Conservation (phyloP, 2,888 invertebrate genomes). For the Cactoblastis cactorum region DNA sequence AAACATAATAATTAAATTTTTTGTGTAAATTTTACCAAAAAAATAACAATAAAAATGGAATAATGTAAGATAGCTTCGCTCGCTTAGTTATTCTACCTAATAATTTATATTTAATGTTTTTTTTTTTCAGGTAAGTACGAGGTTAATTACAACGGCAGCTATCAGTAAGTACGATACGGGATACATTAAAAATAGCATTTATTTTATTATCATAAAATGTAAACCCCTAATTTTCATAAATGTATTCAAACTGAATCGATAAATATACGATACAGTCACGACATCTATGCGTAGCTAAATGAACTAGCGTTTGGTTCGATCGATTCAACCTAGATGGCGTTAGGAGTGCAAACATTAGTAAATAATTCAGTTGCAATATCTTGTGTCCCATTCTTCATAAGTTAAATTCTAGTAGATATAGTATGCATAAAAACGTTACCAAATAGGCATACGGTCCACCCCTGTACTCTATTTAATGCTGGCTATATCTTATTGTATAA, state of each 20-base stretch:
- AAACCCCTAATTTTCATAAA: not conserved
- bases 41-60: no score
- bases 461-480: no score
- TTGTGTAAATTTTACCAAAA: no score
- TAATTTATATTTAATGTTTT: not conserved
- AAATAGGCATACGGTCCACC: no score
- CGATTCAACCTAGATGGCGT: constrained; percentile 16
- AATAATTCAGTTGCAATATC: not conserved
- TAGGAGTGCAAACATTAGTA: constrained; percentile 20
- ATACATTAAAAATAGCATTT: not conserved
- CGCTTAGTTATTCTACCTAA: no score
- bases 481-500: no score
- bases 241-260: not conserved
- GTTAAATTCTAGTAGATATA: no score
- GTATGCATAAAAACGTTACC: no score
- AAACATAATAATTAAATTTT: no score
- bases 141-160: not conserved
- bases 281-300: constrained; percentile 43
- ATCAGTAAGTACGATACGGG: constrained; percentile 7
- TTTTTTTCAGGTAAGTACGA: not conserved
- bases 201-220: not conserved
- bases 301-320: constrained; percentile 27
- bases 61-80: no score
- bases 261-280: constrained; percentile 19
- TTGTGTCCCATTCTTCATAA: no score